These are phyloP conservation scores for Andrena dorsata DNA, from an alignment of 2,888 invertebrate genomes.

Conservation along the genomic window DNA sequence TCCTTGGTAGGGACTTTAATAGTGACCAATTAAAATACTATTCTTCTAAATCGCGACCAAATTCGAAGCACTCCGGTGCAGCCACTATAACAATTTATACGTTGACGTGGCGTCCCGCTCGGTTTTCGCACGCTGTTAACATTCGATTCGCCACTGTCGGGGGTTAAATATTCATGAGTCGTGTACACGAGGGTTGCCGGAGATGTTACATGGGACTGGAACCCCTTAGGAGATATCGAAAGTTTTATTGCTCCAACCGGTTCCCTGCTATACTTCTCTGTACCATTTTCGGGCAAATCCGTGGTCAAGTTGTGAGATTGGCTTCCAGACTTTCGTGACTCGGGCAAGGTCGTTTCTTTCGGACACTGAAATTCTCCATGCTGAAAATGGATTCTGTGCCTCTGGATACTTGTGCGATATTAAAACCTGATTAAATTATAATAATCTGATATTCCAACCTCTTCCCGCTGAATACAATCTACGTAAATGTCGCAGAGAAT, in stretches of 20 bases:
- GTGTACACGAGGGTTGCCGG: constrained; percentile 52
- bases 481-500: neutral
- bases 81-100: neutral
- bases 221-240: constrained; percentile 67
- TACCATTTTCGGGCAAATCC: constrained; percentile 38
- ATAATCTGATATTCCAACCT: neutral
- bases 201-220: constrained; percentile 43
- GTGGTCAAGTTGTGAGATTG: constrained; percentile 5
- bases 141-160: constrained; percentile 66
- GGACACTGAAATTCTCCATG: neutral
- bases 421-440: neutral
- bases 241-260: constrained; percentile 68
- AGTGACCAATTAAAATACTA: too few relatives aligned
- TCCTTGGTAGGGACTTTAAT: too few relatives aligned
- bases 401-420: neutral
- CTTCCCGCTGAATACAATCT: neutral
- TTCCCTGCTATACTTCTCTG: constrained; percentile 25
- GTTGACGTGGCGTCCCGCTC: constrained; percentile 9
- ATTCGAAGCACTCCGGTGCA: neutral
- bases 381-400: neutral
- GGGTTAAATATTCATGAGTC: constrained; percentile 78
- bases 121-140: constrained; percentile 72
- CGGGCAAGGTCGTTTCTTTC: neutral
- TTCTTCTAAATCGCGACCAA: constrained; percentile 25
- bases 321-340: neutral